Evolutionary conservation across 2,113 vertebrate species (phyloP), one percentile per base, ranked within the genome.

Genomic region (Bostrychus sinensis): DNA sequence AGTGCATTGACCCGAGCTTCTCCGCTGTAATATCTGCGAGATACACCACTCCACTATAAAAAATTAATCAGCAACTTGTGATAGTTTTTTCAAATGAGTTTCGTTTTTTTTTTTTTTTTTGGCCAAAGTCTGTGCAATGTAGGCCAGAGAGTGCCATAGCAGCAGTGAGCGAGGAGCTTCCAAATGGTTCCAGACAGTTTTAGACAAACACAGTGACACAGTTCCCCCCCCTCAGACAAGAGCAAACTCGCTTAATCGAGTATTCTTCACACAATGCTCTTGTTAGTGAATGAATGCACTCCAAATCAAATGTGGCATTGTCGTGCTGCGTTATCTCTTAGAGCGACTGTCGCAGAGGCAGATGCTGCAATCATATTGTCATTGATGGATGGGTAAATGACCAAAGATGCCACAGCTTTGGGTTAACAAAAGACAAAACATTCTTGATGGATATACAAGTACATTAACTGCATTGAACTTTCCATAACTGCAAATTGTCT

Each of bases 1-100:
- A 67, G 55, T 39, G 28, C 30, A 3, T 14, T 55, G 65, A 66
- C 77, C 66, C 11, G 28, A 11, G 12, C 28, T 3, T 11, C 11
- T 46, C 19, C 20, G 7, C 46, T 26, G 22, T 50, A 6, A 16
- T 28, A 16, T 41, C 25, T 60, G 13, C 57, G 26, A 39, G 28
- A 43, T 7, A 67, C 2, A 30, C 30, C 0, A 7, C 46, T 19
- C 16, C 2, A 3, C 8, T 50, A 11, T 58, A 5, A 61, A 43
- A 16, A 13, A 55, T 23, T 2, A 42, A 72, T 61, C 30, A 34
- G 43, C 8, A 19, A 19, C 23, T 46, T 67, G n/a, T 1, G 4
- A 25, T 59, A 28, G 14, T 22, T 28, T 60, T 23, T n/a, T 3
- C 19, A 17, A 4, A 12, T 28, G 1, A 1, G 3, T 20, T 42